A percentile compares a stretch with the other conserved stretches of the same genome.
These are phyloP conservation scores for Drosophila bipectinata DNA, from an alignment of 1,140 invertebrate species.

Conservation along the genomic window DNA sequence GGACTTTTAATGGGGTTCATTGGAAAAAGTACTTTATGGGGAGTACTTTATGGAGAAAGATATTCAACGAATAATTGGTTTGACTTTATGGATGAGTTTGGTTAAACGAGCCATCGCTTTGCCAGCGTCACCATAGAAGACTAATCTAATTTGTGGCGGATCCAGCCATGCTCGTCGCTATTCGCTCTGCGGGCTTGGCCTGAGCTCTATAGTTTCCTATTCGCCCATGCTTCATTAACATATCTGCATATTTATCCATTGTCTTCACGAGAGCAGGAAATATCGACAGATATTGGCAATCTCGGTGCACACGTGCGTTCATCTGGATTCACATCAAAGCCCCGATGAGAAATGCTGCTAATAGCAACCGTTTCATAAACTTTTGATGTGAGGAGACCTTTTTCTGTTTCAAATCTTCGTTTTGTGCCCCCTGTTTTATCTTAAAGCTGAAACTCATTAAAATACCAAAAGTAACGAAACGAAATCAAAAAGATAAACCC, in stretches of 20 bases:
- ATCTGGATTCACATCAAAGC: constrained; percentile 54
- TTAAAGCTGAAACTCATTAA: constrained; percentile 67
- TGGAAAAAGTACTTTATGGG: constrained; percentile 4
- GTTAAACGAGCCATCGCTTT: constrained; percentile 5
- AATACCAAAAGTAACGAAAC: constrained; percentile 65
- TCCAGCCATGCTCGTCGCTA: not conserved
- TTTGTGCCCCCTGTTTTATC: constrained; percentile 13
- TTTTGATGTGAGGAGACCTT: constrained; percentile 55
- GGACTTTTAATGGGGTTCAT: constrained; percentile 44
- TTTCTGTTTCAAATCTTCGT: constrained; percentile 1
- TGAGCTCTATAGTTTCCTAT: constrained; percentile 25
- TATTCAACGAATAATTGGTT: constrained; percentile 16
- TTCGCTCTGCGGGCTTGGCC: not conserved
- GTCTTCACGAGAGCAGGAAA: constrained; percentile 5
- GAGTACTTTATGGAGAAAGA: constrained; percentile 6
- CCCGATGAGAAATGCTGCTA: constrained; percentile 59
- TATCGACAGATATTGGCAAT: constrained; percentile 39
- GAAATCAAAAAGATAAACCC: constrained; percentile 73
- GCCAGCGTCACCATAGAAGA: not conserved
- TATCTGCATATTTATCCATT: constrained; percentile 41
- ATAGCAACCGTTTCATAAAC: constrained; percentile 61
- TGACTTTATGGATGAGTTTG: not conserved
- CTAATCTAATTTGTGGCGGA: not conserved
- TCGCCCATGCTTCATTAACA: constrained; percentile 27
- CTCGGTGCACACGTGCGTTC: constrained; percentile 40